Evolutionary conservation across 2,888 invertebrate species (phyloP), one percentile per base, ranked within the genome.

Genomic region (Anorthoa munda): DNA sequence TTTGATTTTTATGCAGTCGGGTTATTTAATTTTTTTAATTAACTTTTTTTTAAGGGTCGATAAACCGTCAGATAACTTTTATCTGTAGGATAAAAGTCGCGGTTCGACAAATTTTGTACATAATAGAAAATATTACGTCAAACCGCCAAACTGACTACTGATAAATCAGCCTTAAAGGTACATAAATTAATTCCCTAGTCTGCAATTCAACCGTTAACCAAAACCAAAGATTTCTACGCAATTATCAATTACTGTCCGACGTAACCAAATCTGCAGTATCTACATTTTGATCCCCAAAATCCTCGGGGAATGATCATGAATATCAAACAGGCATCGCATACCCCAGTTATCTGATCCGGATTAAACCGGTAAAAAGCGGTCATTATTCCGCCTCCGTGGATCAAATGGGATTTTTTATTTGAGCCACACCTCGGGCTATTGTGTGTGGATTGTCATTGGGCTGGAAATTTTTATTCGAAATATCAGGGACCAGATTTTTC

Each of bases 291-390:
- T 89, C 90, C 90, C 85, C 79, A 85, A 85, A 92, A 92, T 91
- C 92, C 90, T 56, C 79, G 72, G 92, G 91, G 92, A 92, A 89
- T 91, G 85, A 88, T 92, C 94, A 95, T 95, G 95, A 95, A 95
- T 95, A 95, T 94, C 94, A 93, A 95, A 95, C 93, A 90, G 87
- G 91, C 92, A 93, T 94, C 92, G 90, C 90, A 93, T 93, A 92
- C 89, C 85, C 84, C 81, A 89, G 91, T 90, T 94, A 95, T 96
- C 95, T 94, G 95, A 95, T 95, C 94, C 91, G 94, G 94, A 95
- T 95, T 95, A 95, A 88, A 84, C 92, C 92, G 90, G 94, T 95
- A 95, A 95, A 96, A 95, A 95, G 94, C 94, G 89, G 92, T 95
- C 91, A 95, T 96, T 96, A 96, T 96, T 96, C 94, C 95, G 94